Evolutionary conservation across 2,113 vertebrate species (phyloP).

Genomic region (Monopterus albus): DNA sequence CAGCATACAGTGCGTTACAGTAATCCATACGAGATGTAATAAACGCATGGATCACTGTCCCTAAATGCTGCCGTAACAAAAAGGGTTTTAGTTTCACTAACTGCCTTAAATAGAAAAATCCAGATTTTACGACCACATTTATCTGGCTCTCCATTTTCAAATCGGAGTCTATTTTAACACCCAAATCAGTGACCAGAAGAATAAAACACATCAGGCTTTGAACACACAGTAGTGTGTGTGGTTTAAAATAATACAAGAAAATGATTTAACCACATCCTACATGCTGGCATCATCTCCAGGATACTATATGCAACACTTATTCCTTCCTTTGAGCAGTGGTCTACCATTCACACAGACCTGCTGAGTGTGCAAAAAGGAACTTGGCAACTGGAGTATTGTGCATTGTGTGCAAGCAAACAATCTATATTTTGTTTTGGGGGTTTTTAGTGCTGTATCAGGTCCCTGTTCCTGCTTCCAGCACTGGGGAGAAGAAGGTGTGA

Average conservation of each 20-base stretch:
- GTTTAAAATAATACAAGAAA: slow-evolving; percentile 3
- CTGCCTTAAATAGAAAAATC: too few species aligned
- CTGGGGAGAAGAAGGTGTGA: slow-evolving; percentile 15
- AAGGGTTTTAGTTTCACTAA: too few species aligned
- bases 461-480: slow-evolving; percentile 40
- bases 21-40: too few species aligned
- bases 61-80: too few species aligned
- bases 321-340: slow-evolving; percentile 28
- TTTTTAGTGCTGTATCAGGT: slow-evolving; percentile 26
- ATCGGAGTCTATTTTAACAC: too few species aligned
- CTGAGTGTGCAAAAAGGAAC: slow-evolving; percentile 35
- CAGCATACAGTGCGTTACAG: too few species aligned
- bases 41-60: too few species aligned
- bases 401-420: slow-evolving; percentile 61
- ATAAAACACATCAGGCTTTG: too few species aligned
- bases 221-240: too few species aligned
- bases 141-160: too few species aligned
- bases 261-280: slow-evolving; percentile 19
- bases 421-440: slow-evolving; percentile 56
- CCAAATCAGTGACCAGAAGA: too few species aligned
- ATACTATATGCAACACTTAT: slow-evolving; percentile 28
- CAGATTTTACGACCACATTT: too few species aligned
- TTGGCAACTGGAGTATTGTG: slow-evolving; percentile 51
- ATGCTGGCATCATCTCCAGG: slow-evolving; percentile 7
- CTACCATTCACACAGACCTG: slow-evolving; percentile 34